These are phyloP conservation scores for Pyrocoelia pectoralis DNA, from an alignment of 2,888 invertebrate species.

Conservation along the genomic window DNA sequence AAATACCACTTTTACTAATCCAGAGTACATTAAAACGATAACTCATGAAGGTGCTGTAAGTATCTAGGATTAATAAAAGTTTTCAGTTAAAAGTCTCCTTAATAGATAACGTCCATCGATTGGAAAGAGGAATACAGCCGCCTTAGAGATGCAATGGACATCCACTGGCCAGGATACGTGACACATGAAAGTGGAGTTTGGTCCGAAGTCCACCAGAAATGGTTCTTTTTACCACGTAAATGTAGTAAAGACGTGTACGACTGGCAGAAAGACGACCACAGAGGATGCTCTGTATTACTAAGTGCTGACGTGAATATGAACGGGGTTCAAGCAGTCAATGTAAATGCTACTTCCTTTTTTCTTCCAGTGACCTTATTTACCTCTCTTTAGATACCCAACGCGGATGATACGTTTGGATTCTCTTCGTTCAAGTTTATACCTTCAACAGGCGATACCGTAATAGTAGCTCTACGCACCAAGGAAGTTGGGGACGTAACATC, in stretches of 20 bases:
- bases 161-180: conserved; percentile 94
- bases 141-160: conserved; percentile 77
- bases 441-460: conserved; percentile 82
- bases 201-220: conserved; percentile 83
- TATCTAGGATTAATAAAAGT: conserved; percentile 18
- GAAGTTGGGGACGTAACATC: conserved; percentile 89
- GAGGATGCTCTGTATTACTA: conserved; percentile 89
- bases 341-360: too few species aligned
- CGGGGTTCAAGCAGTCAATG: conserved; percentile 59
- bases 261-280: conserved; percentile 88
- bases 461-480: conserved; percentile 93
- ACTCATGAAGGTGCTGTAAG: conserved; percentile 80
- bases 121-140: conserved; percentile 79
- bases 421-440: conserved; percentile 99
- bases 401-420: conserved; percentile 83
- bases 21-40: conserved; percentile 90
- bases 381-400: conserved; percentile 65
- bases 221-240: conserved; percentile 94
- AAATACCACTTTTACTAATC: too few species aligned
- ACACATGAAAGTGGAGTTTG: conserved; percentile 95
- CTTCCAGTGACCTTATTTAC: too few species aligned
- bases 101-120: conserved; percentile 68
- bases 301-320: conserved; percentile 80
- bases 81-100: conserved; percentile 15
- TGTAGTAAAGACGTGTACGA: conserved; percentile 88